Conservation (phyloP, 1,140 invertebrate species). For the Colletes latitarsis region DNA sequence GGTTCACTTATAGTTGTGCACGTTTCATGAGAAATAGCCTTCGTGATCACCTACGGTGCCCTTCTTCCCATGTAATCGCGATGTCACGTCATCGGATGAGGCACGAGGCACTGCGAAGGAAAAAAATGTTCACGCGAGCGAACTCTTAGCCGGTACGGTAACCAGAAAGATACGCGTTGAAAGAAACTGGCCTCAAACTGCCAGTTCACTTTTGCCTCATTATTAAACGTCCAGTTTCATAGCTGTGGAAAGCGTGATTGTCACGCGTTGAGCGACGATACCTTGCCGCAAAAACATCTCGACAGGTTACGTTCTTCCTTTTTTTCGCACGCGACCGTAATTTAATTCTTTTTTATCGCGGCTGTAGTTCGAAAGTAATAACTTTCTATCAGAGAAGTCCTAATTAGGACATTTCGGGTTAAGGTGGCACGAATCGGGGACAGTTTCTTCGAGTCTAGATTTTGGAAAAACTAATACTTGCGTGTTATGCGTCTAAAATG, state of each 20-base stretch:
- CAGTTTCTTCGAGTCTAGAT: no score
- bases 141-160: slow-evolving; percentile 68
- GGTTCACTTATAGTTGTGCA: neutral
- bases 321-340: slow-evolving; percentile 1
- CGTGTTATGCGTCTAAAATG: no score
- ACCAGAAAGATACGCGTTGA: slow-evolving; percentile 52
- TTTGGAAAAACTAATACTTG: no score
- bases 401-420: no score
- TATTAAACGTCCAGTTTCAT: slow-evolving; percentile 44
- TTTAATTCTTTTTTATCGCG: neutral
- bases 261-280: slow-evolving; percentile 24
- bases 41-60: slow-evolving; percentile 61
- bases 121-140: slow-evolving; percentile 65
- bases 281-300: slow-evolving; percentile 1
- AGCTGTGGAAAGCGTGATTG: slow-evolving; percentile 38
- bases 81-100: slow-evolving; percentile 70
- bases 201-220: slow-evolving; percentile 66
- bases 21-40: slow-evolving; percentile 48
- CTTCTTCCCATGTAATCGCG: slow-evolving; percentile 74
- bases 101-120: slow-evolving; percentile 61
- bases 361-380: neutral
- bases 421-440: no score
- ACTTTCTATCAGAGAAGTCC: neutral
- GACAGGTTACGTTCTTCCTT: no score
- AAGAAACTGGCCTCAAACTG: slow-evolving; percentile 70